phyloP scores from a whole-genome alignment of 2,113 vertebrate genomes.

The Stigmatopora nigra region DNA sequence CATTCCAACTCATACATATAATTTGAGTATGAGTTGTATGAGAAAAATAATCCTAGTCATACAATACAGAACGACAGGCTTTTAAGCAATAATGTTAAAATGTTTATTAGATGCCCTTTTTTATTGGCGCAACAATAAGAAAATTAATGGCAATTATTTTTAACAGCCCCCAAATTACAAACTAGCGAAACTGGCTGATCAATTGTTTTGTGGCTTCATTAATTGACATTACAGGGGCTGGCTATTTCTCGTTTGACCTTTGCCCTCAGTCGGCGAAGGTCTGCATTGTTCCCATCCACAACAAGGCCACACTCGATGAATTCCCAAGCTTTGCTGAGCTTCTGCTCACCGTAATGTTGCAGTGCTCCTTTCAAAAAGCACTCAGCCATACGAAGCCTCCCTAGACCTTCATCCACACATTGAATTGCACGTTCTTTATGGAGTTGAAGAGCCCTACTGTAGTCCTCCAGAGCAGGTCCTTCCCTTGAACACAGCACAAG shows the following conservation, averaged over 20 bases:
- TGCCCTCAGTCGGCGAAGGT: conserved; percentile 75
- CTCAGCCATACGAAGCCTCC: conserved; percentile 55
- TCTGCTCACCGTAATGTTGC: conserved; percentile 66
- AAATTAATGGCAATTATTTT: neutral
- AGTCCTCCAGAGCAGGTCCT: conserved; percentile 71
- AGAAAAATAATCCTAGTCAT: neutral
- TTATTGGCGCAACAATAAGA: too few relatives aligned
- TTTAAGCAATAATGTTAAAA: neutral
- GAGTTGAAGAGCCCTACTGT: conserved; percentile 72
- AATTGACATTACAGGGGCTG: conserved; percentile 79
- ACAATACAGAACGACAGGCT: neutral
- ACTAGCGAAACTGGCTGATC: neutral
- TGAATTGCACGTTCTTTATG: conserved; percentile 60
- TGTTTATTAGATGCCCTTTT: too few relatives aligned
- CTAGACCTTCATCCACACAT: conserved; percentile 63
- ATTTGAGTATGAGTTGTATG: neutral
- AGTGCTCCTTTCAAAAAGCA: conserved; percentile 69
- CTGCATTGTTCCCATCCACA: conserved; percentile 65
- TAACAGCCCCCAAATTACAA: neutral
- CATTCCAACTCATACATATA: neutral
- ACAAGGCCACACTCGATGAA: conserved; percentile 73
- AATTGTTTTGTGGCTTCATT: conserved; percentile 14
- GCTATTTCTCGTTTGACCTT: conserved; percentile 73
- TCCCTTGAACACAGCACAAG: conserved; percentile 68
- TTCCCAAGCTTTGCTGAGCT: conserved; percentile 73